These are phyloP conservation scores for Turnix velox DNA, from an alignment of 2,113 vertebrate genomes.

Conservation along the genomic window DNA sequence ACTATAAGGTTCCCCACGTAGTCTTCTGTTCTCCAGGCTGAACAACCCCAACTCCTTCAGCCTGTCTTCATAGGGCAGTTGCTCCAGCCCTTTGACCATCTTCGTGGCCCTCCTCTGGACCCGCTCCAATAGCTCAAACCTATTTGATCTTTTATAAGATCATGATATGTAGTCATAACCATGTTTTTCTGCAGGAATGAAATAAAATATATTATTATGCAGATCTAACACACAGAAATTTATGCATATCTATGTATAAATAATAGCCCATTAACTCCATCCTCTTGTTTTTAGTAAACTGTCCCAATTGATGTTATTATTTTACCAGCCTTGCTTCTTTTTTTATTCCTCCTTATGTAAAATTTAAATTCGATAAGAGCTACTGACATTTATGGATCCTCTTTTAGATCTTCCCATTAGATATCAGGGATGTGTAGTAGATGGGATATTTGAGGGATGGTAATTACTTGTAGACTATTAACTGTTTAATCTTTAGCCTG, in stretches of 20 bases:
- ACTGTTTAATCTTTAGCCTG: constrained; percentile 19
- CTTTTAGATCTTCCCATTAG: background rate
- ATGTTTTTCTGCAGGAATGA: background rate
- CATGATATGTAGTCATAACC: background rate
- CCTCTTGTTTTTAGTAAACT: background rate
- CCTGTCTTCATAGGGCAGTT: no score
- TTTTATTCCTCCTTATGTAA: background rate
- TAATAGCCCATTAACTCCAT: background rate
- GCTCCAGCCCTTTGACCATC: no score
- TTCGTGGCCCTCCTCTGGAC: no score
- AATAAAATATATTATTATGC: background rate
- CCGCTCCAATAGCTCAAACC: no score
- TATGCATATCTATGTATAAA: background rate
- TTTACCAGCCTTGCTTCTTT: background rate
- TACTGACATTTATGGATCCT: background rate
- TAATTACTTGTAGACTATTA: constrained; percentile 11
- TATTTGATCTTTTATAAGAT: background rate
- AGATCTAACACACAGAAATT: background rate
- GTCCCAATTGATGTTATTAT: background rate
- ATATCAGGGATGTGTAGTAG: background rate
- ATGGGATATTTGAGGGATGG: background rate
- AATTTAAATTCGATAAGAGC: background rate
- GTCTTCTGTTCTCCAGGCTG: no score
- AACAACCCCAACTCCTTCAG: no score
- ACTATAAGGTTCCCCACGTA: no score